Conservation (phyloP, 2,797 vertebrate species). For the Rhabdophis nuchalis region DNA sequence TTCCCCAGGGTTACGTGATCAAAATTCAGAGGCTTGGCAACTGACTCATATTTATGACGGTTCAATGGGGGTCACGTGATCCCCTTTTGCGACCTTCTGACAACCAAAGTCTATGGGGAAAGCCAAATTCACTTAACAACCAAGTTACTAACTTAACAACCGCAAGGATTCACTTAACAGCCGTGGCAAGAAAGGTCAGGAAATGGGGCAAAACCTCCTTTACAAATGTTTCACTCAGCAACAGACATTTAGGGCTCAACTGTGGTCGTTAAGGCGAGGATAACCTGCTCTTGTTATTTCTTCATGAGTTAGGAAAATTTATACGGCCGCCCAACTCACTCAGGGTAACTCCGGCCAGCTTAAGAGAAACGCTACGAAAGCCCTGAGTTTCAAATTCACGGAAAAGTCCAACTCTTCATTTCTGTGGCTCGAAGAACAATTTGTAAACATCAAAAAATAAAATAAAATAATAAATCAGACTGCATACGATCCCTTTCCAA, state of each 20-base stretch:
- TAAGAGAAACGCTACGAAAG: not conserved
- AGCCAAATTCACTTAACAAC: too few species aligned
- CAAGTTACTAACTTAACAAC: too few species aligned
- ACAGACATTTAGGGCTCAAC: not conserved
- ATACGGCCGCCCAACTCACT: not conserved
- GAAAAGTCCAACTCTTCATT: not conserved
- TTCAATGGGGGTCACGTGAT: not conserved
- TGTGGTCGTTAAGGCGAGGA: not conserved
- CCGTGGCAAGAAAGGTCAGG: too few species aligned
- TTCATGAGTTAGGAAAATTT: not conserved
- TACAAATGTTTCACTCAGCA: not conserved
- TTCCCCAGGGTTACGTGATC: too few species aligned
- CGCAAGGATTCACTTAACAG: too few species aligned
- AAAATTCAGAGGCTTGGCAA: too few species aligned
- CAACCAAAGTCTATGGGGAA: too few species aligned
- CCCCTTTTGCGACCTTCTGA: too few species aligned
- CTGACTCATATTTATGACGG: too few species aligned
- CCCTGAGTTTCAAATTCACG: not conserved
- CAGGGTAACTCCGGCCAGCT: not conserved
- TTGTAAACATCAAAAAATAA: not conserved
- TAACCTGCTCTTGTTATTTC: not conserved
- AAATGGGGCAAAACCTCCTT: not conserved
- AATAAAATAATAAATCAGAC: not conserved
- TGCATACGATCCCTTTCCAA: not conserved
- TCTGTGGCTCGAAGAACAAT: not conserved